These are phyloP conservation scores for Autographa gamma DNA, from an alignment of 2,888 invertebrate genomes.

Conservation along the genomic window DNA sequence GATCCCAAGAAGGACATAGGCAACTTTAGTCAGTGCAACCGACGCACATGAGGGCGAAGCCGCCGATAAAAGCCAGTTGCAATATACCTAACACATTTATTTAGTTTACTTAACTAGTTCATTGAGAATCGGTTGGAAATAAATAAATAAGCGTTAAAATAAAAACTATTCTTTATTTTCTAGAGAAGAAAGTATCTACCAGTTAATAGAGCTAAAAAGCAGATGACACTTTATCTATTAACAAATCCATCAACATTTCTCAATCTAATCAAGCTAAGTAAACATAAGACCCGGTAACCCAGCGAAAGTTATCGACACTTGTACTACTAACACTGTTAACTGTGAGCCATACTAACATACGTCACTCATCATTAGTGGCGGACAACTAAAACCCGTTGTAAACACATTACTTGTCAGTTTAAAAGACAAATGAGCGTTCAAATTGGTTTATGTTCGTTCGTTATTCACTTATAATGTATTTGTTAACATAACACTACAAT, in stretches of 20 bases:
- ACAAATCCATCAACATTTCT: background rate
- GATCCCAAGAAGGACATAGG: too few species aligned
- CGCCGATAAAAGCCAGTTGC: too few species aligned
- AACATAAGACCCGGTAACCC: conserved; percentile 35
- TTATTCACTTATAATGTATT: background rate
- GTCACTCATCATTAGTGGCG: conserved; percentile 11
- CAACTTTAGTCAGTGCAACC: too few species aligned
- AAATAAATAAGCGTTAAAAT: too few species aligned
- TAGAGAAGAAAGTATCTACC: too few species aligned
- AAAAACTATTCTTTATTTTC: too few species aligned
- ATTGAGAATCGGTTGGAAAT: too few species aligned
- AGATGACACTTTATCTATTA: too few species aligned
- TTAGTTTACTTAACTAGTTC: too few species aligned
- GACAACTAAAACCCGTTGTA: background rate
- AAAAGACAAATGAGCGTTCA: background rate
- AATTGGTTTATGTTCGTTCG: conserved; percentile 7
- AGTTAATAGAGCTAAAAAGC: too few species aligned
- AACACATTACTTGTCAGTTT: conserved; percentile 6
- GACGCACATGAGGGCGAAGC: too few species aligned
- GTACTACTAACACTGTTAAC: conserved; percentile 49
- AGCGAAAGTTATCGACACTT: conserved; percentile 46
- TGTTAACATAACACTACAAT: background rate
- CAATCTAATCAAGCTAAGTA: background rate
- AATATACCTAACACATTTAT: too few species aligned
- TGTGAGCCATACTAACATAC: conserved; percentile 7